These are phyloP conservation scores for Drosophila pegasa DNA, from an alignment of 2,888 invertebrate species.

Conservation along the genomic window DNA sequence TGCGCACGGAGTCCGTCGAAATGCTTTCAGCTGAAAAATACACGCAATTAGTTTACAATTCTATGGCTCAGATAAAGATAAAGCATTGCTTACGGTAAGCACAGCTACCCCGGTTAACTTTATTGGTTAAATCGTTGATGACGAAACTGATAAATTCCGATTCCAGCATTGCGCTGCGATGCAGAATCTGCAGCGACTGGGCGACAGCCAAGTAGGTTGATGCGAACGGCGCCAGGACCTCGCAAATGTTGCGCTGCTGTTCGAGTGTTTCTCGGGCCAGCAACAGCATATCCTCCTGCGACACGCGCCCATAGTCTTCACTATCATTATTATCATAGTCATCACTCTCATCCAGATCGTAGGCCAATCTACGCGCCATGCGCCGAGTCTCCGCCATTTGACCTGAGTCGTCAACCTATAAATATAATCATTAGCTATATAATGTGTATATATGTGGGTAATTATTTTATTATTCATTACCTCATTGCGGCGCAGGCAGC, in stretches of 20 bases:
- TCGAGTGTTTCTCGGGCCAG: constrained; percentile 76
- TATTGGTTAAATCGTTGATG: constrained; percentile 88
- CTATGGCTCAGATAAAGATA: background rate
- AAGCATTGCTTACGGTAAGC: constrained; percentile 87
- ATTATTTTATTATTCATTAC: constrained; percentile 64
- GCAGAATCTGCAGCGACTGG: constrained; percentile 85
- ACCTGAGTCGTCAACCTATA: constrained; percentile 75
- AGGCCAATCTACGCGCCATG: constrained; percentile 73
- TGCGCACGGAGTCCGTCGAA: constrained; percentile 93
- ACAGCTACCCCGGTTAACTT: constrained; percentile 87
- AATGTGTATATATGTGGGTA: background rate
- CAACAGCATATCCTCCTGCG: constrained; percentile 53
- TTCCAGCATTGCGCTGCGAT: constrained; percentile 87
- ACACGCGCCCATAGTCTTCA: constrained; percentile 46
- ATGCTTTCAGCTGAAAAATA: constrained; percentile 92
- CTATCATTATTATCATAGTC: constrained; percentile 55
- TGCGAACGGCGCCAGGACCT: constrained; percentile 89
- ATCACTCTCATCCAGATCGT: constrained; percentile 59
- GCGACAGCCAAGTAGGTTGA: constrained; percentile 91
- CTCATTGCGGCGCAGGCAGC: constrained; percentile 84
- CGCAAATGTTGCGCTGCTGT: constrained; percentile 86
- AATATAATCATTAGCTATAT: background rate
- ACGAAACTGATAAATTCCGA: constrained; percentile 89
- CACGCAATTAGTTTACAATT: background rate
- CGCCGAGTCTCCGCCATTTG: constrained; percentile 67